These are phyloP conservation scores for Aricia agestis DNA, from an alignment of 1,140 invertebrate genomes.

Conservation along the genomic window DNA sequence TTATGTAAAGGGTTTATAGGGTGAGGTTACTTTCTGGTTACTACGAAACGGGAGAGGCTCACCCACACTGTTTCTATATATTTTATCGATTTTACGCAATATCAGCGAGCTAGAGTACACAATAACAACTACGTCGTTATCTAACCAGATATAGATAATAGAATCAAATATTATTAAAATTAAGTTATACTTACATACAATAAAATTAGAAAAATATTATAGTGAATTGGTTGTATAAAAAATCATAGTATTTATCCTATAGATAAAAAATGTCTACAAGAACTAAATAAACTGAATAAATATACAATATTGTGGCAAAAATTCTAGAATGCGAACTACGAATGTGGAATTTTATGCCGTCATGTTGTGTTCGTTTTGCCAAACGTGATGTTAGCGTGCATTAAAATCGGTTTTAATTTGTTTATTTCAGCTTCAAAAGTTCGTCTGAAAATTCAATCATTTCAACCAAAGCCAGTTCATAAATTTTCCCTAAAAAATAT, in stretches of 20 bases:
- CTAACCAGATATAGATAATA: too few relatives aligned
- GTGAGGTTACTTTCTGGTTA: background rate
- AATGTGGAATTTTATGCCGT: background rate
- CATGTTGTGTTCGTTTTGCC: background rate
- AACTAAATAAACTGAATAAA: background rate
- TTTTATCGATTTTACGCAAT: background rate
- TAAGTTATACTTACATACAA: too few relatives aligned
- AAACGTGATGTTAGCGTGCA: background rate
- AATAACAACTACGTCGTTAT: too few relatives aligned
- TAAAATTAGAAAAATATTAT: too few relatives aligned
- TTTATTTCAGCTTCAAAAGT: background rate
- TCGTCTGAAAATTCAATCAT: background rate
- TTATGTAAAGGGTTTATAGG: background rate
- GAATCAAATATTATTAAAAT: too few relatives aligned
- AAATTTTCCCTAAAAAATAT: background rate
- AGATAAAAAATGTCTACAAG: too few relatives aligned
- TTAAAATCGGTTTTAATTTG: background rate
- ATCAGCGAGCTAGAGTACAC: background rate
- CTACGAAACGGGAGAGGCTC: background rate
- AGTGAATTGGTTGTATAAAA: too few relatives aligned
- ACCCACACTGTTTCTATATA: background rate
- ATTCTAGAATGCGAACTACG: background rate
- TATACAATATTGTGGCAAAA: background rate
- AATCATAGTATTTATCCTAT: too few relatives aligned
- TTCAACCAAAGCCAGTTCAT: background rate